phyloP scores from a whole-genome alignment of 2,113 vertebrate species.

The Anser brachyrhynchus region DNA sequence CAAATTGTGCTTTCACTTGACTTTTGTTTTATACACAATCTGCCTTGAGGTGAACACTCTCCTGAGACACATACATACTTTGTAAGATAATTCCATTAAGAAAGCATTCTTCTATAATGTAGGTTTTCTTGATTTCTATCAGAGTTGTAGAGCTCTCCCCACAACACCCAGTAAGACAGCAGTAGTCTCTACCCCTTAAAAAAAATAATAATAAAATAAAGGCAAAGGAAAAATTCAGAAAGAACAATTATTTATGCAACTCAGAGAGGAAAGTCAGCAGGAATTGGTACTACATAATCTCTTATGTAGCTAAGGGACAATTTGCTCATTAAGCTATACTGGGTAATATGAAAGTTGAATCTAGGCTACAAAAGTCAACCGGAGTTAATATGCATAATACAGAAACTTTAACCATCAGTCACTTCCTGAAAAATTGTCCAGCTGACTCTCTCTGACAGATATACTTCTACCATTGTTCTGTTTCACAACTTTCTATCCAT shows the following conservation, averaged over 20 bases:
- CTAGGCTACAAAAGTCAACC: background rate
- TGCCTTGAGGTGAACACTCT: background rate
- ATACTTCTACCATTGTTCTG: background rate
- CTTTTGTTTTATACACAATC: background rate
- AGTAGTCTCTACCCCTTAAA: background rate
- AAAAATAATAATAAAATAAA: background rate
- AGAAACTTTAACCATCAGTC: background rate
- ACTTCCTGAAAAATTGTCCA: background rate
- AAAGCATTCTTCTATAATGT: background rate
- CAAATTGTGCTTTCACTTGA: background rate
- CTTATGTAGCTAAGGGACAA: background rate
- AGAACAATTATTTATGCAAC: background rate
- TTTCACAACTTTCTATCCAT: background rate
- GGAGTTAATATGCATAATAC: background rate
- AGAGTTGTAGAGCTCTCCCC: background rate
- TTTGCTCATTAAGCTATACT: background rate
- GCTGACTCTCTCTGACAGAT: background rate
- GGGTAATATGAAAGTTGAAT: background rate
- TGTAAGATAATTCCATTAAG: background rate
- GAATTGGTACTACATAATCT: background rate
- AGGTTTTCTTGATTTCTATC: background rate
- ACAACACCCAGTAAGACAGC: background rate
- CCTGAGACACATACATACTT: background rate
- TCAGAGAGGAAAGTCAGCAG: background rate
- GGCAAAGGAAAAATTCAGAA: background rate